These are phyloP conservation scores for Gastracanthus pulcherrimus DNA, from an alignment of 2,888 invertebrate genomes.

Conservation along the genomic window DNA sequence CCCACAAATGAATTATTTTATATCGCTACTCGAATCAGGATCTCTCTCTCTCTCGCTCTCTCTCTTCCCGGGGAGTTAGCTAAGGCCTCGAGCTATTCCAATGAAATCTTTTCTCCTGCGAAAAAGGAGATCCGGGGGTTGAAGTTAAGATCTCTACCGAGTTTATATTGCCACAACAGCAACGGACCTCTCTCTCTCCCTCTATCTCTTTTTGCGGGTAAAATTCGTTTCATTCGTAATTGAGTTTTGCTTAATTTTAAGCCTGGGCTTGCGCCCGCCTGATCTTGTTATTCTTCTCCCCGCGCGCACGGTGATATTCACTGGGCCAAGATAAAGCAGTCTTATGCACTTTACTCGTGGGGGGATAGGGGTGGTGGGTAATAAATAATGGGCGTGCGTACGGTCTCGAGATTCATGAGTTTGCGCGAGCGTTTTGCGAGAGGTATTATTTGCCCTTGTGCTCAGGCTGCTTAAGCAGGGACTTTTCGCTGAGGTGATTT, in stretches of 20 bases:
- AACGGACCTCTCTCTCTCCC: no score
- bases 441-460: not conserved
- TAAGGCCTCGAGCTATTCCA: constrained; percentile 39
- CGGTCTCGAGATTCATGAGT: constrained; percentile 1
- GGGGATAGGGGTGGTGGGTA: no score
- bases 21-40: not conserved
- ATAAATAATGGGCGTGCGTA: not conserved
- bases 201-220: not conserved
- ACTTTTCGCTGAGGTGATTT: not conserved
- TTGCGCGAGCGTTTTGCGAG: not conserved
- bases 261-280: not conserved
- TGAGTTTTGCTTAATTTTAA: constrained; percentile 42
- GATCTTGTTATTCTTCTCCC: constrained; percentile 14
- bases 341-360: no score
- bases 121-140: not conserved
- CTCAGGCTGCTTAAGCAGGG: not conserved
- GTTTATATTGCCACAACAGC: constrained; percentile 23
- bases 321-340: not conserved
- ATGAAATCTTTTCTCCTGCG: constrained; percentile 39
- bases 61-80: no score
- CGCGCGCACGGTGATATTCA: not conserved
- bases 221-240: constrained; percentile 37
- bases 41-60: no score
- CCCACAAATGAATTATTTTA: not conserved
- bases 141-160: constrained; percentile 3